Evolutionary conservation across 1,140 invertebrate species (phyloP).

Genomic region (Carcinoscorpius rotundicauda): DNA sequence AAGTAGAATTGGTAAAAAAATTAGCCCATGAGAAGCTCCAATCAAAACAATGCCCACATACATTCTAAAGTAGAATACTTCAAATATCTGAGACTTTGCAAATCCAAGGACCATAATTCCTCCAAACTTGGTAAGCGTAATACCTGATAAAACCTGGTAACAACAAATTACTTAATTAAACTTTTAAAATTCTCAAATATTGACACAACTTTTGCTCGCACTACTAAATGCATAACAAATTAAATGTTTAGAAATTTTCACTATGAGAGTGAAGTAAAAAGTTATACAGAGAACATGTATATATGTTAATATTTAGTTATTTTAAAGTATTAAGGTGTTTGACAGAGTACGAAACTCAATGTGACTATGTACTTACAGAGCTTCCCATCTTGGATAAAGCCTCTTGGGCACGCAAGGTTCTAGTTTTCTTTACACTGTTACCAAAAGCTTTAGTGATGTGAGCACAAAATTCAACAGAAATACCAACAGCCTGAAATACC

Average conservation of each 20-base stretch:
- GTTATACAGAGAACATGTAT: too few species aligned
- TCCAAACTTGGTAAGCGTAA: constrained; percentile 84
- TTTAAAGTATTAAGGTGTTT: too few species aligned
- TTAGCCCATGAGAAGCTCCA: constrained; percentile 75
- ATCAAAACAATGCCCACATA: constrained; percentile 80
- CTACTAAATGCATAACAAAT: too few species aligned
- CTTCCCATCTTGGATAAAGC: constrained; percentile 66
- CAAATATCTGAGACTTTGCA: constrained; percentile 85
- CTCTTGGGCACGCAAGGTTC: constrained; percentile 50
- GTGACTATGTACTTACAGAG: constrained; percentile 55
- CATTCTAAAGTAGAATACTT: constrained; percentile 93
- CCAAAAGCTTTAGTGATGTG: constrained; percentile 74
- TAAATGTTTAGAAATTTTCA: too few species aligned
- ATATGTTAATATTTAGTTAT: too few species aligned
- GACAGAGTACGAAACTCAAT: too few species aligned
- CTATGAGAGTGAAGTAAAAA: too few species aligned
- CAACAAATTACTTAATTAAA: constrained; percentile 10
- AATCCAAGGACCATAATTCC: constrained; percentile 83
- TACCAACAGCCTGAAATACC: constrained; percentile 61
- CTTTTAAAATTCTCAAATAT: too few species aligned
- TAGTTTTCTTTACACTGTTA: constrained; percentile 44
- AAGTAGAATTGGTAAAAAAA: constrained; percentile 80
- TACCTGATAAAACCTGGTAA: constrained; percentile 74
- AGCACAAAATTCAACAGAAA: constrained; percentile 88
- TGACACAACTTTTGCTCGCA: too few species aligned